Evolutionary conservation across 2,113 vertebrate genomes (phyloP).

Genomic region (Vulpes vulpes): DNA sequence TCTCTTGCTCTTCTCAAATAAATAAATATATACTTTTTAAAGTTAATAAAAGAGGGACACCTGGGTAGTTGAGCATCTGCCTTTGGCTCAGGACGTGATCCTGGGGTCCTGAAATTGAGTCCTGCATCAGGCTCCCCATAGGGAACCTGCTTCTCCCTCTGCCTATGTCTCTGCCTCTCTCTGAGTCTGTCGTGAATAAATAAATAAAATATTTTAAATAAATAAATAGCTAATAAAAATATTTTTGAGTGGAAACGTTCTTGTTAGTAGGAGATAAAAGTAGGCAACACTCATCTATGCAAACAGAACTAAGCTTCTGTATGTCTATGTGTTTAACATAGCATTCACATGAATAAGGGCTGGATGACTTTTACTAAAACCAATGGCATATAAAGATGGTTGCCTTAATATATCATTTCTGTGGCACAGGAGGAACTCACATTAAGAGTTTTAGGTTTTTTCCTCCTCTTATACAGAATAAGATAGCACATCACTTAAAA

Average conservation of each 20-base stretch:
- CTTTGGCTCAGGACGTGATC: background rate
- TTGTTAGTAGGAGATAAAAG: conserved; percentile 5
- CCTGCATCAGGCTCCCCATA: background rate
- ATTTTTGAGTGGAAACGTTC: background rate
- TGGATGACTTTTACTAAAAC: background rate
- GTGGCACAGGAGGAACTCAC: background rate
- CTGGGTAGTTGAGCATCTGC: background rate
- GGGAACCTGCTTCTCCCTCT: background rate
- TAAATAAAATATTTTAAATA: background rate
- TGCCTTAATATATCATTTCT: background rate
- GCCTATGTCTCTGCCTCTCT: background rate
- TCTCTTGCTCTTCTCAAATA: too few relatives aligned
- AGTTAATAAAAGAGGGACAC: background rate
- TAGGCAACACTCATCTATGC: background rate
- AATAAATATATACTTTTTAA: background rate
- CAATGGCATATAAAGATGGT: background rate
- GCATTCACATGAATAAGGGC: background rate
- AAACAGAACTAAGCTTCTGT: background rate
- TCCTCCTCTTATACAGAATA: background rate
- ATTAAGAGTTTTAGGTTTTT: background rate
- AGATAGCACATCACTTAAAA: background rate
- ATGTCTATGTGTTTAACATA: background rate
- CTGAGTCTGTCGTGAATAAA: background rate
- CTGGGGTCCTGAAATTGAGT: background rate
- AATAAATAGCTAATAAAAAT: background rate